Percentiles rank a stretch among this genome's conserved stretches.
Conservation (phyloP, 2,113 vertebrate genomes). For the Desmodus rotundus region DNA sequence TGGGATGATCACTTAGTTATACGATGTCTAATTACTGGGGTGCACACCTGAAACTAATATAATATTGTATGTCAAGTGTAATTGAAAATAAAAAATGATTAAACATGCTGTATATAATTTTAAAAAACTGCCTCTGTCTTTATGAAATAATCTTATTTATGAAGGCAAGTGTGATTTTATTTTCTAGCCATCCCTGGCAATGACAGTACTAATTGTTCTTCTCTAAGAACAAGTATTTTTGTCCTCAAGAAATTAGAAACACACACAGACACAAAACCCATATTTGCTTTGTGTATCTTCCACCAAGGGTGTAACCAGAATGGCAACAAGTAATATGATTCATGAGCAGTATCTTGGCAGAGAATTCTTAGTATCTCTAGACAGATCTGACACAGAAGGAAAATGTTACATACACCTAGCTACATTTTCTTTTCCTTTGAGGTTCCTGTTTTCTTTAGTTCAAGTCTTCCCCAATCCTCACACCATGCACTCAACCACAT, state of each 20-base stretch:
- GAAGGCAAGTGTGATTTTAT: neutral
- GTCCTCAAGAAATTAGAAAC: neutral
- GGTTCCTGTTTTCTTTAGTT: constrained; percentile 16
- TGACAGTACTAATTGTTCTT: constrained; percentile 24
- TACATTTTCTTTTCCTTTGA: constrained; percentile 22
- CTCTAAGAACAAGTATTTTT: constrained; percentile 32
- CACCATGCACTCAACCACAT: neutral
- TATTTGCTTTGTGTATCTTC: constrained; percentile 36
- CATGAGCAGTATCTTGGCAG: constrained; percentile 28
- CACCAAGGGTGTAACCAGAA: constrained; percentile 45
- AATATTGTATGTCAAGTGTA: neutral
- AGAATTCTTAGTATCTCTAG: constrained; percentile 28
- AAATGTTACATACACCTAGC: neutral
- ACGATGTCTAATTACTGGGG: neutral
- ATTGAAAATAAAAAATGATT: neutral
- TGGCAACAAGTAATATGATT: constrained; percentile 29
- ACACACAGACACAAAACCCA: neutral
- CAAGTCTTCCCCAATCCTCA: neutral
- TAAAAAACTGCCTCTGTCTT: neutral
- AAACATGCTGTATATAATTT: neutral
- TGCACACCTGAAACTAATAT: neutral
- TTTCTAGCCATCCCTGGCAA: neutral
- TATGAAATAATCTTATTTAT: neutral
- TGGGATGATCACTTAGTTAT: neutral
- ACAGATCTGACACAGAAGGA: neutral